These are phyloP conservation scores for Heptranchias perlo DNA, from an alignment of 2,113 vertebrate species.

Conservation along the genomic window DNA sequence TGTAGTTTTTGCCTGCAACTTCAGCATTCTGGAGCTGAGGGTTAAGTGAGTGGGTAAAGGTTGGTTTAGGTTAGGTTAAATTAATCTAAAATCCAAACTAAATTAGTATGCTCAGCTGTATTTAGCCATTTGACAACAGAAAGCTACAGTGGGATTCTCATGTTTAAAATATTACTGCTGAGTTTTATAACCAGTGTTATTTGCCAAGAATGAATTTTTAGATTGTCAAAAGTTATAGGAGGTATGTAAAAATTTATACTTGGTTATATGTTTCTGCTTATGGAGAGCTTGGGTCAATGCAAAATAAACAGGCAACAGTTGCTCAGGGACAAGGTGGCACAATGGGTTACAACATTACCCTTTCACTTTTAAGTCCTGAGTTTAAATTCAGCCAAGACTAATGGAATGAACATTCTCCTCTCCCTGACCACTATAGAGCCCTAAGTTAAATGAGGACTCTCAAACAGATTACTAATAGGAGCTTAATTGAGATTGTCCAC, in stretches of 20 bases:
- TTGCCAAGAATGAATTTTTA: neutral
- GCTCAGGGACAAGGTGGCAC: neutral
- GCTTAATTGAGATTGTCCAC: neutral
- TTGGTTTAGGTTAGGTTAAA: neutral
- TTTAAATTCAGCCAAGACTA: neutral
- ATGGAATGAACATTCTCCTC: neutral
- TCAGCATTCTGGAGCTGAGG: neutral
- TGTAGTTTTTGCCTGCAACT: neutral
- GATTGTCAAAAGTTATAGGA: neutral
- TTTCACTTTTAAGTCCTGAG: neutral
- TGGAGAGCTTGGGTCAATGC: neutral
- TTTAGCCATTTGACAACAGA: neutral
- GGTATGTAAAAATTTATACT: neutral
- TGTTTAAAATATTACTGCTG: neutral
- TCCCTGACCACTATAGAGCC: neutral
- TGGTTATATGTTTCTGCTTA: neutral
- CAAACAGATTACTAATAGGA: neutral
- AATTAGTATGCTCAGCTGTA: neutral
- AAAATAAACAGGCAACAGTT: neutral
- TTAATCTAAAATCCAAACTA: too few species aligned
- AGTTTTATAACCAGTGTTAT: neutral
- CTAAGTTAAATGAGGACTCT: neutral
- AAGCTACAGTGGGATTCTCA: neutral
- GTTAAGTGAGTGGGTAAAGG: neutral
- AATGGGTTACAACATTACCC: neutral